Conservation (phyloP, 2,797 vertebrate species). For the Zalophus californianus region DNA sequence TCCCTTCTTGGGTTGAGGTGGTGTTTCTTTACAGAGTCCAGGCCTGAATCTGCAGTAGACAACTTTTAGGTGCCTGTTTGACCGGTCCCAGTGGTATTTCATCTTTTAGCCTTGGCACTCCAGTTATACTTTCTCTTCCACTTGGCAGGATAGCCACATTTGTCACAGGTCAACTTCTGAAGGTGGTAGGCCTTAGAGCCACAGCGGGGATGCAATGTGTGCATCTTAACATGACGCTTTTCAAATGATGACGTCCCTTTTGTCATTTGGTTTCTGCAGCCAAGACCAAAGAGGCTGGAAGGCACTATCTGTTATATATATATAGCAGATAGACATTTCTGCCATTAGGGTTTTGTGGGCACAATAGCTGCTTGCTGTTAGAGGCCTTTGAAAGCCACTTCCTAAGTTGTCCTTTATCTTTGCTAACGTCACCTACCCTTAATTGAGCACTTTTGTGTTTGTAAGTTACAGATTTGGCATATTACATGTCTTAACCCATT, state of each 20-base stretch:
- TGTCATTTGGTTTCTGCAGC: neutral
- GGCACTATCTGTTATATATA: neutral
- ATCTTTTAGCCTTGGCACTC: neutral
- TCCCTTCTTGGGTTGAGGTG: neutral
- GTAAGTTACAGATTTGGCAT: neutral
- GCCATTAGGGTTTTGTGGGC: neutral
- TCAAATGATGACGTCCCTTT: neutral
- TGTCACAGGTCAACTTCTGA: neutral
- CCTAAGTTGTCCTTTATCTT: neutral
- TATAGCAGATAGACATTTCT: neutral
- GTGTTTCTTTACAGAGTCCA: neutral
- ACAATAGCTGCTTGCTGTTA: neutral
- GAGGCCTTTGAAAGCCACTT: slow-evolving; percentile 27
- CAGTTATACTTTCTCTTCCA: neutral
- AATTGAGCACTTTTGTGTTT: neutral
- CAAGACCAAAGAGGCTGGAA: neutral
- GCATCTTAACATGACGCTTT: neutral
- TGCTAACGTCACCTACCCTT: neutral
- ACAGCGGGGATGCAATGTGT: neutral
- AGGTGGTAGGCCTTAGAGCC: neutral
- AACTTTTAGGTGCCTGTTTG: neutral
- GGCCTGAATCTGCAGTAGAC: neutral
- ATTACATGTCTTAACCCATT: neutral
- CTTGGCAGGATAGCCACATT: neutral
- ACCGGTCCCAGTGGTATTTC: neutral